phyloP scores from a whole-genome alignment of 2,113 vertebrate species.

The Odobenus rosmarus region DNA sequence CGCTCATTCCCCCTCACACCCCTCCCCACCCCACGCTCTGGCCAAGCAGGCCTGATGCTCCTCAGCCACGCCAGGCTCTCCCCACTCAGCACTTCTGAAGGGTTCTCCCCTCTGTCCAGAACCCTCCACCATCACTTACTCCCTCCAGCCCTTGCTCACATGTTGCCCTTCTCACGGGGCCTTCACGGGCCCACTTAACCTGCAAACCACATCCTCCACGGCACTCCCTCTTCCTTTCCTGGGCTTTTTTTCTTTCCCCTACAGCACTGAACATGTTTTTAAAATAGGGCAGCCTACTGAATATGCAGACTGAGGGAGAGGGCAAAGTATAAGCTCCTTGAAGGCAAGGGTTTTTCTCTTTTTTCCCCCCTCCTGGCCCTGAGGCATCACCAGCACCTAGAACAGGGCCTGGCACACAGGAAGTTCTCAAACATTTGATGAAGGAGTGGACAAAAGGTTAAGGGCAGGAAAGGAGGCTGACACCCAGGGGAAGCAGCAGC shows the following conservation, averaged over 20 bases:
- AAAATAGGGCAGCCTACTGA: background rate
- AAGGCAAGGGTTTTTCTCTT: background rate
- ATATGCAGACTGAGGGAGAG: rapidly evolving
- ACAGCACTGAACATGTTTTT: background rate
- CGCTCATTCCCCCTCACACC: background rate
- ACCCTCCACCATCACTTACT: background rate
- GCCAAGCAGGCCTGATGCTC: rapidly evolving
- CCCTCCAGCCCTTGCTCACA: background rate
- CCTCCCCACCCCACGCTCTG: background rate
- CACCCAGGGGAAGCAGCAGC: background rate
- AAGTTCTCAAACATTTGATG: background rate
- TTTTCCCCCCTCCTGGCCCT: rapidly evolving
- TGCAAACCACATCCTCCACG: background rate
- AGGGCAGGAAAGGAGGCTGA: background rate
- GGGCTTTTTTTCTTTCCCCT: background rate
- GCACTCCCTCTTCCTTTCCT: background rate
- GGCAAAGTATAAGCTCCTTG: background rate
- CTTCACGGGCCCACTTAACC: background rate
- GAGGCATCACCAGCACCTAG: rapidly evolving
- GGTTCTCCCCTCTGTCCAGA: background rate
- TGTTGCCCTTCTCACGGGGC: background rate
- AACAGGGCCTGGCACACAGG: background rate
- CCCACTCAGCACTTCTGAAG: background rate
- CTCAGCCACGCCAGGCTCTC: rapidly evolving
- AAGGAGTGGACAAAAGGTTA: background rate